Evolutionary conservation across 2,888 invertebrate genomes (phyloP), one percentile per base, ranked within the genome.

Genomic region (Resseliella maxima): DNA sequence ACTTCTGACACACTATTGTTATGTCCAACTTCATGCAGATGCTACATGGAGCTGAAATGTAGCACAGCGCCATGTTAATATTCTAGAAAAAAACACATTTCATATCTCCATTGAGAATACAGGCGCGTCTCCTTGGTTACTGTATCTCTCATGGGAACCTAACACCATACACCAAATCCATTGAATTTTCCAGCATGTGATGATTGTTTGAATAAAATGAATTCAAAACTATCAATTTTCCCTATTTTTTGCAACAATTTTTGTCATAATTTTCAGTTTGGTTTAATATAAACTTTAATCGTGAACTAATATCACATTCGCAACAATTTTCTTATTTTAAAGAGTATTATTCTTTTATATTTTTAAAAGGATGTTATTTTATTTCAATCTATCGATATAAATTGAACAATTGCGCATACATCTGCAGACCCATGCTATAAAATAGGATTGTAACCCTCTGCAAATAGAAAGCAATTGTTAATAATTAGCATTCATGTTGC

Each of bases 401-500:
- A 59, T 59, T 24, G 59, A 72, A 31, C 5, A 35, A 31, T 31
- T 12, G 35, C 31, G 31, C 31, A 72, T 31, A 35, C 72, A 35
- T 5, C 31, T 72, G 18, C 31, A 72, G 31, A 72, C 35, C 31
- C 31, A 31, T 15, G 15, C 31, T 15, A 72, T 72, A 18, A 72
- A 72, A 72, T 35, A 18, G 18, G 31, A 83, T n/a, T 38, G 36
- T 83, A 83, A 36, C 83, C 83, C 38, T 85, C 85, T 5, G 41
- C 31, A 72, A 86, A 86, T 41, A 41, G 81, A 86, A 64, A 86
- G 86, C 86, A 86, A 86, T 86, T 86, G 86, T 64, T 64, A 41
- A 41, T 86, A 86, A 86, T 86, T 86, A 86, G 86, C 86, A 86
- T 86, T 86, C 86, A 86, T 86, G 86, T 86, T 64, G 86, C 86